Conservation (phyloP, 2,113 vertebrate species). For the Fulica atra region DNA sequence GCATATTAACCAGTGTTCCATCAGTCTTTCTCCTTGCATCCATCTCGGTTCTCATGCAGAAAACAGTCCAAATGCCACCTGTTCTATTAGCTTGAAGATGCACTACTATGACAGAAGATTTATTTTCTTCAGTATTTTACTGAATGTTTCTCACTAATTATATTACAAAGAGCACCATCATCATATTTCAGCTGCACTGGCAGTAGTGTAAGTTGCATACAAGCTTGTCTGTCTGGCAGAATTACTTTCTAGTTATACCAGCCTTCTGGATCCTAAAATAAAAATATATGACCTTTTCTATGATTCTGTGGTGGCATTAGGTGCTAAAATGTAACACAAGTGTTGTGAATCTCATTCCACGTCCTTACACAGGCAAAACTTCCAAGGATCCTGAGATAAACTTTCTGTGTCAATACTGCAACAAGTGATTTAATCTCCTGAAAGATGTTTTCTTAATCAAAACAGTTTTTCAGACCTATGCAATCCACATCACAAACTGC, state of each 20-base stretch:
- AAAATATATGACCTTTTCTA: not conserved
- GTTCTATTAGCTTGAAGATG: not conserved
- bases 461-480: not conserved
- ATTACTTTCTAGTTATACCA: not conserved
- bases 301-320: not conserved
- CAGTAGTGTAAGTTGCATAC: not conserved
- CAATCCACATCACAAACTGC: not conserved
- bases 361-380: not conserved
- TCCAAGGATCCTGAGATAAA: not conserved
- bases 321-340: not conserved
- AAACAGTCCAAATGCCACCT: not conserved
- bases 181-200: not conserved
- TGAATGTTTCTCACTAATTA: conserved; percentile 1
- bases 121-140: not conserved
- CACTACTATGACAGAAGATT: not conserved
- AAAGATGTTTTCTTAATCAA: not conserved
- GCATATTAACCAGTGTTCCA: not conserved
- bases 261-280: not conserved
- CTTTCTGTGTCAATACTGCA: not conserved
- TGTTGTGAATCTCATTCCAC: not conserved
- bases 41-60: not conserved
- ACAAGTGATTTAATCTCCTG: not conserved
- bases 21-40: not conserved
- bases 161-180: not conserved
- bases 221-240: not conserved